A percentile compares a stretch with the other conserved stretches of the same genome.
These are phyloP conservation scores for Zaprionus camerounensis DNA, from an alignment of 1,140 invertebrate species.

Conservation along the genomic window DNA sequence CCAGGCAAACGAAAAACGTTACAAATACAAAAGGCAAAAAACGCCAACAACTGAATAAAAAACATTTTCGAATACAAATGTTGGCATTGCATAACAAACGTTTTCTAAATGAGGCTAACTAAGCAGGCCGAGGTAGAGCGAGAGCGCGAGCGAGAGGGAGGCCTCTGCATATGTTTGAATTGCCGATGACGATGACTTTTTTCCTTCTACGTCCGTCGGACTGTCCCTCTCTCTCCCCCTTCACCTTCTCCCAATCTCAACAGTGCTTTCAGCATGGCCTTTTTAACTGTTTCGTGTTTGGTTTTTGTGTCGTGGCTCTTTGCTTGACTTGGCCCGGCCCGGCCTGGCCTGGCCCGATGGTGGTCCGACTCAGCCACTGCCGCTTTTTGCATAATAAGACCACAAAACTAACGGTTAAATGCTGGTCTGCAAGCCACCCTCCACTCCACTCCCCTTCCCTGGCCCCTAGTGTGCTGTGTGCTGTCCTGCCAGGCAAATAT, in stretches of 20 bases:
- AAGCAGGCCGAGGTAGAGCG: conserved; percentile 55
- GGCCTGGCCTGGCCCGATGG: conserved; percentile 55
- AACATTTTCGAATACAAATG: conserved; percentile 84
- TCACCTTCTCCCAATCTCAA: not conserved
- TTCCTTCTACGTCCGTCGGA: conserved; percentile 63
- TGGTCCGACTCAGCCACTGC: conserved; percentile 57
- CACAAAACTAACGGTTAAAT: conserved; percentile 82
- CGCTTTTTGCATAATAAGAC: conserved; percentile 76
- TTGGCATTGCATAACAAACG: conserved; percentile 84
- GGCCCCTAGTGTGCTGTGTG: not conserved
- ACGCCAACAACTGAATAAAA: conserved; percentile 82
- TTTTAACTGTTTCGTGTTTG: conserved; percentile 81
- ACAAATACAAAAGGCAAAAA: conserved; percentile 58
- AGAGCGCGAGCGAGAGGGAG: conserved; percentile 12
- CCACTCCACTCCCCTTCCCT: not conserved
- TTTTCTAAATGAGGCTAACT: conserved; percentile 84
- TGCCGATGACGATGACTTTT: conserved; percentile 81
- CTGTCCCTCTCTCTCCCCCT: not conserved
- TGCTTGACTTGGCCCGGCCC: conserved; percentile 45
- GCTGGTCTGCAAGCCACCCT: conserved; percentile 45
- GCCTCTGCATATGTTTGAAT: conserved; percentile 81
- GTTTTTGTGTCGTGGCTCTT: conserved; percentile 63
- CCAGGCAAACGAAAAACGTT: conserved; percentile 52
- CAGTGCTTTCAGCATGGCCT: conserved; percentile 31
- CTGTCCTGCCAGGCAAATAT: conserved; percentile 73